Base-by-base conservation (phyloP, 2,113 vertebrate species). In the Tupaia tana region DNA sequence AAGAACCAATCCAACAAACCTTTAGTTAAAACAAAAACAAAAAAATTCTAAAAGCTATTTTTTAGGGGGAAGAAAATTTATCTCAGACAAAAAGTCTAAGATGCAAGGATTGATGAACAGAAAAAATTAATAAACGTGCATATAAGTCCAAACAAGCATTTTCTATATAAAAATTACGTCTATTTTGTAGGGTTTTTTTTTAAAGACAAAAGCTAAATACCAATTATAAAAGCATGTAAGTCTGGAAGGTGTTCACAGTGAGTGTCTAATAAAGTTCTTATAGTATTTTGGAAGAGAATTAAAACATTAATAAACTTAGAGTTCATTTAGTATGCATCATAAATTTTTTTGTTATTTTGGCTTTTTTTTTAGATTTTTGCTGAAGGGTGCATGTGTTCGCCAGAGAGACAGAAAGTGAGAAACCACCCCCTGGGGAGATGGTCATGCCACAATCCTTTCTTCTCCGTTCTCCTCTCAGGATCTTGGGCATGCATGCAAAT, bases 61-160 rank as follows among this genome's bases (percentile, higher is more conserved):
- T 90, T 88, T 52, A 70, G 22, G 54, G 56, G 61, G 5, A 84
- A 87, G 25, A 79, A 84, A 94, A 69, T 54, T 84, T 25, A 84
- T 80, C 7, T 11, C 71, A 77, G 69, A 31, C 27, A 61, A 16
- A 74, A 61, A 10, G 6, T 56, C 34, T 83, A 52, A 31, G 58
- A 61, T 84, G 8, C 66, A 73, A 83, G 63, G 3, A 64, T 71
- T 78, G 14, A 56, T 58, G 20, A 52, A 79, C 34, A 71, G 43
- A 43, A 92, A 89, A 84, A n/a, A 87, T 78, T 52, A 83, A 24
- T 91, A 61, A 78, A 59, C 66, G 27, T 73, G 18, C 34, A 85
- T 34, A 29, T 54, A 71, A 71, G 58, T 78, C 56, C 20, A 96
- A 71, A 54, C 12, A 79, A 89, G 71, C 3, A 87, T 86, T 91